Evolutionary conservation across 1,140 invertebrate species (phyloP), one percentile per base, ranked within the genome.

Genomic region (Pararge aegeria): DNA sequence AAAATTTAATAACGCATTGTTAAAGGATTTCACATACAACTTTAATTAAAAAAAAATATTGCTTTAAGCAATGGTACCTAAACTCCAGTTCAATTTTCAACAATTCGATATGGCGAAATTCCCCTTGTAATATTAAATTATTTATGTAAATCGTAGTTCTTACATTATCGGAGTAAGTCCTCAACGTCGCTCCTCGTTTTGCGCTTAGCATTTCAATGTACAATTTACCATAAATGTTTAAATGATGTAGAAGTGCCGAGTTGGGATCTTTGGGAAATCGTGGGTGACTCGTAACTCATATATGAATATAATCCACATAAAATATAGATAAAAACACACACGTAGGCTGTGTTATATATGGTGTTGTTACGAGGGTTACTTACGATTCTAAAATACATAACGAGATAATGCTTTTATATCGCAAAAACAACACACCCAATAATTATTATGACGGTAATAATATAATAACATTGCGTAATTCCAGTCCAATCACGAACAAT

Each of bases 191-290:
- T 30, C 24, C 40, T 12, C 52, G 40, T 30, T 21, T 10, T 38
- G 48, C 53, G 57, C 63, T 65, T 65, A 65, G 63, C 63, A 61
- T 61, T 53, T 52, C 51, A 61, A 55, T 61, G 54, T 65, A 61
- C 57, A 61, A 53, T 61, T 65, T 65, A 55, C 20, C 57, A 65
- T 60, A 65, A 59, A 65, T 65, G 58, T 65, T 53, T 61, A 48
- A 61, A 65, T 56, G 46, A 62, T 56, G 48, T 62, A 61, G 16
- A 21, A 30, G 30, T 19, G 24, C 24, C 18, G 42, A 20, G 34
- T 13, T 13, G 18, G 30, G 40, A 52, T 61, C n/a, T 48, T 37
- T 27, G 19, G 2, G 9, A 34, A 37, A 54, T 19, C 34, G 27
- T 27, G 29, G 38, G 15, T 53, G 29, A 38, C 34, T 12, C 12